Conservation (phyloP, 1,140 invertebrate genomes). For the Sarcophaga peregrina region DNA sequence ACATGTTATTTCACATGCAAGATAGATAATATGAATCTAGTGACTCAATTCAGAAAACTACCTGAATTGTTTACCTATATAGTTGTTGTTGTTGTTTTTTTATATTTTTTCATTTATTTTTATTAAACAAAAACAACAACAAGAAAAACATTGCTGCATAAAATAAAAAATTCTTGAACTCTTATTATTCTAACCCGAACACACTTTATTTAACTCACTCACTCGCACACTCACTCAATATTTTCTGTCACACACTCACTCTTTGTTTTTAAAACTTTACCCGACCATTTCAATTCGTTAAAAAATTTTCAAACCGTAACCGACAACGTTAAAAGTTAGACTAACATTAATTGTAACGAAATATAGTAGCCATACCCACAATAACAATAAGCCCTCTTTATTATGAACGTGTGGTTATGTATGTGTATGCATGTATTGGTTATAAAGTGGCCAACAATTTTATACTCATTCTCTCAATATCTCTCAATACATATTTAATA, state of each 20-base stretch:
- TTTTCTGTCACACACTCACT: background rate
- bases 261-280: background rate
- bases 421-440: too few relatives aligned
- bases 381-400: background rate
- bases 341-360: background rate
- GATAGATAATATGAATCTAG: too few relatives aligned
- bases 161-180: too few relatives aligned
- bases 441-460: background rate
- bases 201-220: background rate
- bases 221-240: background rate
- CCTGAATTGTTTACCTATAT: background rate
- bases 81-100: background rate
- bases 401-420: too few relatives aligned
- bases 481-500: background rate
- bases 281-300: slow-evolving; percentile 20
- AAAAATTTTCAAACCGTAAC: slow-evolving; percentile 22
- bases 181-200: too few relatives aligned
- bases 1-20: background rate
- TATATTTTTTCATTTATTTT: background rate
- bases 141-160: too few relatives aligned
- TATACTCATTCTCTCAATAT: background rate
- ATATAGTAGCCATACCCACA: slow-evolving; percentile 11
- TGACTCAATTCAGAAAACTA: background rate
- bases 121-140: too few relatives aligned
- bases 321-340: slow-evolving; percentile 25